Conservation (phyloP, 2,888 invertebrate genomes). For the Anaspis maculata region DNA sequence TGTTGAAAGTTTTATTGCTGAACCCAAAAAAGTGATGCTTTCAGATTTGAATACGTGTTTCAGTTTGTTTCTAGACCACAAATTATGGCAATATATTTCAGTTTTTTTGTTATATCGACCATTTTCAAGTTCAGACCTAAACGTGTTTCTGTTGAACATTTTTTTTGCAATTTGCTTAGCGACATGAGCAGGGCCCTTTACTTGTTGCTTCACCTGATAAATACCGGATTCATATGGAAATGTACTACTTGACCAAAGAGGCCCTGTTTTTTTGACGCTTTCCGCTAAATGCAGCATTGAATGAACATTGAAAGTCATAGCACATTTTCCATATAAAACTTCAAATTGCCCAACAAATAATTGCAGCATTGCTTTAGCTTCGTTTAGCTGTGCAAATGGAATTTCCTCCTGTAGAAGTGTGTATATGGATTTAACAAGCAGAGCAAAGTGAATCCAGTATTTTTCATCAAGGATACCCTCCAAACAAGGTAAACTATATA, state of each 20-base stretch:
- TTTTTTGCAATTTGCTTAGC: background rate
- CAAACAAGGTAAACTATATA: background rate
- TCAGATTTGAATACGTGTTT: background rate
- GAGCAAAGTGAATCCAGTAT: background rate
- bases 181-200: background rate
- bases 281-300: background rate
- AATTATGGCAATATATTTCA: background rate
- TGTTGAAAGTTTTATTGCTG: background rate
- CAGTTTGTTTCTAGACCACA: background rate
- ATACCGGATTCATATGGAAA: background rate
- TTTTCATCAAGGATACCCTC: background rate
- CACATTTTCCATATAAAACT: background rate
- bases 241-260: background rate
- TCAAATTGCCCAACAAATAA: background rate
- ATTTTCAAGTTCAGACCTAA: background rate
- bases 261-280: background rate
- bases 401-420: background rate
- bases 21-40: background rate
- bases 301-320: conserved; percentile 1
- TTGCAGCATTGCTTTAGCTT: background rate
- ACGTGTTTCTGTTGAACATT: background rate
- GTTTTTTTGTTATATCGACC: conserved; percentile 1
- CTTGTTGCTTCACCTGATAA: background rate
- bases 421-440: background rate
- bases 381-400: background rate